These are phyloP conservation scores for Leistus spinibarbis DNA, from an alignment of 2,888 invertebrate genomes.

Conservation along the genomic window DNA sequence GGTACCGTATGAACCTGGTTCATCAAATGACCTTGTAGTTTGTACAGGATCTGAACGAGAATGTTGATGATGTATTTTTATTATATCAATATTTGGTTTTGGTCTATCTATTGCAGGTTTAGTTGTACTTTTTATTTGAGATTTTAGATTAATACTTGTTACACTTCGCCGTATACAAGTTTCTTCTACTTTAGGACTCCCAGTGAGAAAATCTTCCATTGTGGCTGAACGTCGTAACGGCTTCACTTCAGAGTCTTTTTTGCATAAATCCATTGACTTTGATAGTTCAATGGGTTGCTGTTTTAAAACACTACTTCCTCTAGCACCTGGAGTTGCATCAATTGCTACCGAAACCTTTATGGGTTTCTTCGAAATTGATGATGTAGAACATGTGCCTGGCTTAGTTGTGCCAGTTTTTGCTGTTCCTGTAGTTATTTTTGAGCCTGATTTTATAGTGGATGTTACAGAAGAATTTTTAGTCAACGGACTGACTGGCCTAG, in stretches of 20 bases:
- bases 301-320: slow-evolving; percentile 73
- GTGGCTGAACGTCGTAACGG: slow-evolving; percentile 59
- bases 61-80: slow-evolving; percentile 68
- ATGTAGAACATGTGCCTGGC: slow-evolving; percentile 57
- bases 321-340: slow-evolving; percentile 77
- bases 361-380: slow-evolving; percentile 54
- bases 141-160: slow-evolving; percentile 52
- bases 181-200: slow-evolving; percentile 44
- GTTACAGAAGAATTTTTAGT: slow-evolving; percentile 37
- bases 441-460: slow-evolving; percentile 45
- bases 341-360: slow-evolving; percentile 78
- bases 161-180: slow-evolving; percentile 48
- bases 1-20: slow-evolving; percentile 41
- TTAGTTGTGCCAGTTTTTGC: slow-evolving; percentile 49
- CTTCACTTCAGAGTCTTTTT: slow-evolving; percentile 45
- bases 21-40: slow-evolving; percentile 50
- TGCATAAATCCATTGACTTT: slow-evolving; percentile 64
- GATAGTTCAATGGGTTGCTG: slow-evolving; percentile 79
- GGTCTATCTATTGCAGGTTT: slow-evolving; percentile 41
- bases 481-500: slow-evolving; percentile 53
- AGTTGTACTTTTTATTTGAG: slow-evolving; percentile 43
- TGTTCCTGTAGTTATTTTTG: slow-evolving; percentile 7
- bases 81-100: slow-evolving; percentile 52
- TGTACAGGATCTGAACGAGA: slow-evolving; percentile 73
- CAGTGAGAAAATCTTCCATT: slow-evolving; percentile 54